Conservation (phyloP, 2,113 vertebrate genomes). For the Rana temporaria region DNA sequence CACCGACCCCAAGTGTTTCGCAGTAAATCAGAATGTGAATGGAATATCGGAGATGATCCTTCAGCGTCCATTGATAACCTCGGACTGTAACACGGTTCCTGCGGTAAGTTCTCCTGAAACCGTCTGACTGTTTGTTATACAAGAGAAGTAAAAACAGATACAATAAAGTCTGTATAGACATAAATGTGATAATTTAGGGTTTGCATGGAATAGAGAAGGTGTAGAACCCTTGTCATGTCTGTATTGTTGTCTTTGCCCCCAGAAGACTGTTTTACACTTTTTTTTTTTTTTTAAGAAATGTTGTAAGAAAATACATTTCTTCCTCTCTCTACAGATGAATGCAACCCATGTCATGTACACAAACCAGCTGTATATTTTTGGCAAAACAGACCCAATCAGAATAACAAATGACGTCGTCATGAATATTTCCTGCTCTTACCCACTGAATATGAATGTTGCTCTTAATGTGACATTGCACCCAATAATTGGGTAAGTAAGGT, state of each 20-base stretch:
- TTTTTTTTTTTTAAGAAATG: no score
- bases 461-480: neutral
- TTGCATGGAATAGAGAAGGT: no score
- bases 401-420: neutral
- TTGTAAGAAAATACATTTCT: no score
- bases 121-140: neutral
- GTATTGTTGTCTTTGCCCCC: no score
- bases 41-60: neutral
- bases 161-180: no score
- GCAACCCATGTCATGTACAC: neutral
- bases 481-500: neutral
- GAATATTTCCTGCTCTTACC: neutral
- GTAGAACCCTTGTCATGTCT: no score
- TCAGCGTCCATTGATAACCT: neutral
- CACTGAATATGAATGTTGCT: neutral
- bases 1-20: neutral
- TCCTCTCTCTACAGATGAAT: neutral
- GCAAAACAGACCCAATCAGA: no score
- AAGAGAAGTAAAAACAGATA: no score
- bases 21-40: neutral
- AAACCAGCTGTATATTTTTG: neutral
- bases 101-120: neutral
- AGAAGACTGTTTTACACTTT: no score
- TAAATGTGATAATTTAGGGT: no score
- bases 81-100: neutral